These are phyloP conservation scores for Tachysurus vachellii DNA, from an alignment of 2,113 vertebrate genomes.

Conservation along the genomic window DNA sequence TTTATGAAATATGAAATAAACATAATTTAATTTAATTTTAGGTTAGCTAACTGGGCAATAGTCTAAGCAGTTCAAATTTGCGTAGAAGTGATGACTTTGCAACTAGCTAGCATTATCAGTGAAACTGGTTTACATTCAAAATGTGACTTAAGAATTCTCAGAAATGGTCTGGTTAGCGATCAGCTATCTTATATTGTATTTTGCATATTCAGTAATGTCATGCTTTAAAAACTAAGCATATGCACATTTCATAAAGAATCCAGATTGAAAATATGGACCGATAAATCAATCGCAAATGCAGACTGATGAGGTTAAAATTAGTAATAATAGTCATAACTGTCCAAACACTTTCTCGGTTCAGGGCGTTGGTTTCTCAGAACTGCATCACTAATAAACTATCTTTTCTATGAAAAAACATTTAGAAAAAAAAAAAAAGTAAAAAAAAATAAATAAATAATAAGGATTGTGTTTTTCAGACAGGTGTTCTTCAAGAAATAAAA, in stretches of 20 bases:
- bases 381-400: background rate
- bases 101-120: background rate
- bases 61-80: background rate
- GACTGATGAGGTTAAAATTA: background rate
- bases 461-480: background rate
- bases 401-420: background rate
- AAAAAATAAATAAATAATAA: background rate
- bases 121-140: background rate
- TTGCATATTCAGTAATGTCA: background rate
- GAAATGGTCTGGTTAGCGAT: background rate
- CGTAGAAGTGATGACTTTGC: background rate
- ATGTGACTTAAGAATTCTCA: background rate
- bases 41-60: background rate
- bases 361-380: background rate
- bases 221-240: background rate
- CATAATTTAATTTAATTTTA: background rate
- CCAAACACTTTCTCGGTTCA: background rate
- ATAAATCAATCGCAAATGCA: background rate
- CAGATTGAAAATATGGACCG: background rate
- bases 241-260: background rate
- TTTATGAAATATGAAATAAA: background rate
- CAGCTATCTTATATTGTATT: background rate
- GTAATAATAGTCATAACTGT: conserved; percentile 1
- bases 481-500: background rate
- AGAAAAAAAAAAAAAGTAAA: no score